Evolutionary conservation across 2,888 invertebrate genomes (phyloP), one percentile per base, ranked within the genome.

Genomic region (Drosophila infuscata): DNA sequence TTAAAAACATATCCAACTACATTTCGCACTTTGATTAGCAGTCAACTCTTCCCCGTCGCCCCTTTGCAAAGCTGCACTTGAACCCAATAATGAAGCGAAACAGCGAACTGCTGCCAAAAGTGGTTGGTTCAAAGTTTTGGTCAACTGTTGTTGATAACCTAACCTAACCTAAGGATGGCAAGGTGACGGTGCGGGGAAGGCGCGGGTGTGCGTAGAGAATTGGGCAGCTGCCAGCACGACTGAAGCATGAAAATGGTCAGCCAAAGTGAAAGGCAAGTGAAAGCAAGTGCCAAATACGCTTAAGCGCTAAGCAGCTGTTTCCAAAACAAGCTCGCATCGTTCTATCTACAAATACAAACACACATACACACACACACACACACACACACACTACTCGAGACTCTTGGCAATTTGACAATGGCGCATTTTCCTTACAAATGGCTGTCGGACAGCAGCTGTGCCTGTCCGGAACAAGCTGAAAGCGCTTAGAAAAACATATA

Each of bases 381-480:
- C 6, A 43, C n/a, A 43, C 3, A 20, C 12, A 51, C 3, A 17
- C 57, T 46, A 20, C 36, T 77, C 38, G 46, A 46, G 43, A 59
- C 67, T 74, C 67, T 87, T 87, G 86, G 86, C 86, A 87, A 87
- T 85, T 89, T 87, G 86, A 89, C 86, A 87, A 83, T 77, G 71
- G 75, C 88, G 73, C 80, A 82, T 89, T 89, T 84, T 82, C 85
- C 84, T 80, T 74, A 84, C 81, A 87, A 85, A 89, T 76, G 84
- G 74, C 56, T 63, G 71, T 58, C 70, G 60, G 54, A 56, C 70
- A 69, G 63, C 82, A 85, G 82, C 75, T 85, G 87, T 57, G 76
- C 60, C 76, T 54, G 32, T 41, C 32, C 30, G 25, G 9, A 56
- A 56, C 56, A 54, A 54, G 17, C 36, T 36, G 29, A 25, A 35